phyloP scores from a whole-genome alignment of 2,113 vertebrate genomes.

The Empidonax alnorum region DNA sequence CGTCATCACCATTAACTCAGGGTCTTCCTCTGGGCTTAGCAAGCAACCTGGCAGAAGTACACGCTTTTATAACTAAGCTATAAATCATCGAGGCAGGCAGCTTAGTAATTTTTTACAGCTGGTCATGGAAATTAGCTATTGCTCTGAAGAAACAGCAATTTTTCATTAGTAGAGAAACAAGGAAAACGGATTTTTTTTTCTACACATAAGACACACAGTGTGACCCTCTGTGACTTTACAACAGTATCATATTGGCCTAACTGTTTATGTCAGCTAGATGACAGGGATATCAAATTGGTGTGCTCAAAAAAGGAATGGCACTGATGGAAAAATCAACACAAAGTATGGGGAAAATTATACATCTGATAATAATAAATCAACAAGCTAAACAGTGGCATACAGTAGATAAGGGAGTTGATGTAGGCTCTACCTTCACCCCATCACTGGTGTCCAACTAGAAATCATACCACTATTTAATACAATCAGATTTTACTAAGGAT shows the following conservation, averaged over 20 bases:
- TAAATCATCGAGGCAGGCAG: constrained; percentile 43
- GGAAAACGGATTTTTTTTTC: not conserved
- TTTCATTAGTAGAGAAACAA: not conserved
- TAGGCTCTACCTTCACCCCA: not conserved
- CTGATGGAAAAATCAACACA: not conserved
- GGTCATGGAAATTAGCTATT: constrained; percentile 3
- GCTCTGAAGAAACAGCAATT: not conserved
- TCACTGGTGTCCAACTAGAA: not conserved
- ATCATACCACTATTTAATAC: not conserved
- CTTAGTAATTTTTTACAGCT: constrained; percentile 61
- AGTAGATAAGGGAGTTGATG: not conserved
- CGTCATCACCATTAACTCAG: constrained; percentile 19
- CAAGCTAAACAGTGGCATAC: not conserved
- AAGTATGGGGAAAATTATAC: not conserved
- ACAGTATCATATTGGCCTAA: not conserved
- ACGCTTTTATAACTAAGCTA: constrained; percentile 26
- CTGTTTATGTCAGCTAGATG: not conserved
- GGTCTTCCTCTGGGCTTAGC: constrained; percentile 48
- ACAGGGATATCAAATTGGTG: not conserved
- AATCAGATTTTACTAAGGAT: not conserved
- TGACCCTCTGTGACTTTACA: not conserved
- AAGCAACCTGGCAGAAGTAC: constrained; percentile 33
- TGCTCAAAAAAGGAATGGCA: not conserved
- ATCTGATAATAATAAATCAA: not conserved
- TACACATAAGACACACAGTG: not conserved